Evolutionary conservation across 2,888 invertebrate genomes (phyloP).

Genomic region (Copidosoma aretas): DNA sequence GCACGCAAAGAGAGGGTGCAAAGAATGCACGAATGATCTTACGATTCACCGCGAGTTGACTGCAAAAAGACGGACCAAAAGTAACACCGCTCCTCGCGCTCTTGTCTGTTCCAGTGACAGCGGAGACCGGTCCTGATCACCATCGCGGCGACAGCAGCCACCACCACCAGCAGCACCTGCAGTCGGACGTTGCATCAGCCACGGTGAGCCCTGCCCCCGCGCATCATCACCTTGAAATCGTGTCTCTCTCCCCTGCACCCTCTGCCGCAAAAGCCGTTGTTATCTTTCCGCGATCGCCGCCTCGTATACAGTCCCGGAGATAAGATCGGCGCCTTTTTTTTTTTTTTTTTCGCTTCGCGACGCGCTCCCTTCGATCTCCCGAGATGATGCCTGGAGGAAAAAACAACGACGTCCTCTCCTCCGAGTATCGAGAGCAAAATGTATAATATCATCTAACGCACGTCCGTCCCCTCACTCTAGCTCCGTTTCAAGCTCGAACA

Average conservation of each 20-base stretch:
- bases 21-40: too few relatives aligned
- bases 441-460: too few relatives aligned
- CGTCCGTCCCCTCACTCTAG: too few relatives aligned
- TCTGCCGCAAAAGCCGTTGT: background rate
- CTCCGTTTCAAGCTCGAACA: constrained; percentile 24
- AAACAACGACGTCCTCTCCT: too few relatives aligned
- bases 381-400: too few relatives aligned
- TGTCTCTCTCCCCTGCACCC: constrained; percentile 1
- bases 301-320: constrained; percentile 4
- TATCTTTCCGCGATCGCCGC: background rate
- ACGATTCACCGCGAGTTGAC: too few relatives aligned
- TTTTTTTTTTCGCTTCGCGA: constrained; percentile 21
- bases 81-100: background rate
- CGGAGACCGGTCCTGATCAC: constrained; percentile 48
- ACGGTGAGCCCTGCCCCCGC: too few relatives aligned
- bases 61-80: too few relatives aligned
- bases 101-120: constrained; percentile 50
- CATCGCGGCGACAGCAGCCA: constrained; percentile 45
- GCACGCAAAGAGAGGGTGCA: too few relatives aligned
- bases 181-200: constrained; percentile 51
- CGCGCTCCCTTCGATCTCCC: too few relatives aligned
- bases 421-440: too few relatives aligned
- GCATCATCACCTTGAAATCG: constrained; percentile 9
- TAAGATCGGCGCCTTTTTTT: constrained; percentile 13
- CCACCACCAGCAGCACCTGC: constrained; percentile 39